phyloP scores from a whole-genome alignment of 1,140 invertebrate species.

The Drosophila orosa region DNA sequence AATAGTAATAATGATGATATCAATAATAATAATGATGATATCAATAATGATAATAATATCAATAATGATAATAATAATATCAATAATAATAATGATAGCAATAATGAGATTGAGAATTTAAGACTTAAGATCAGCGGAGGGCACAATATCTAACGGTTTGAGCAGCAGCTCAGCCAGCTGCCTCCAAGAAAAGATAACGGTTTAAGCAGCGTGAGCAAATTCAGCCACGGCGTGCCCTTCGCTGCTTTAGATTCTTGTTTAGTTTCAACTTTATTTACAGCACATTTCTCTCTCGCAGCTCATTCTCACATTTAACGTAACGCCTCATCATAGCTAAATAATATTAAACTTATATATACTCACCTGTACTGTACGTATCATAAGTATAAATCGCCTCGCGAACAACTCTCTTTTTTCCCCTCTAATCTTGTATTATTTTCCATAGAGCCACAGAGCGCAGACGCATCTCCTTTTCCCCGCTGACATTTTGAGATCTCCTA shows the following conservation, averaged over 20 bases:
- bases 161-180: no score
- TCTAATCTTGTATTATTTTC: slow-evolving; percentile 39
- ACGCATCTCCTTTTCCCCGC: slow-evolving; percentile 1
- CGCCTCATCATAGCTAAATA: slow-evolving; percentile 27
- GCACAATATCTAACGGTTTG: no score
- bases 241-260: neutral
- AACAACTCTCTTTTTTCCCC: slow-evolving; percentile 6
- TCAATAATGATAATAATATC: no score
- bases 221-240: no score
- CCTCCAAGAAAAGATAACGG: no score
- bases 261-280: neutral
- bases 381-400: slow-evolving; percentile 31
- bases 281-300: slow-evolving; percentile 12
- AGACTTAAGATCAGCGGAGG: no score
- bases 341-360: slow-evolving; percentile 14
- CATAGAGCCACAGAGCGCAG: slow-evolving; percentile 37
- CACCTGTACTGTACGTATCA: slow-evolving; percentile 42
- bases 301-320: slow-evolving; percentile 8
- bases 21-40: no score
- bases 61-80: no score
- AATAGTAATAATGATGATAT: neutral
- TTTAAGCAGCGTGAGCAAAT: no score
- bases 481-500: neutral
- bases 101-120: no score
- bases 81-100: no score